A percentile compares a stretch with the other conserved stretches of the same genome.
These are phyloP conservation scores for Bolborhynchus lineola DNA, from an alignment of 2,113 vertebrate genomes.

Conservation along the genomic window DNA sequence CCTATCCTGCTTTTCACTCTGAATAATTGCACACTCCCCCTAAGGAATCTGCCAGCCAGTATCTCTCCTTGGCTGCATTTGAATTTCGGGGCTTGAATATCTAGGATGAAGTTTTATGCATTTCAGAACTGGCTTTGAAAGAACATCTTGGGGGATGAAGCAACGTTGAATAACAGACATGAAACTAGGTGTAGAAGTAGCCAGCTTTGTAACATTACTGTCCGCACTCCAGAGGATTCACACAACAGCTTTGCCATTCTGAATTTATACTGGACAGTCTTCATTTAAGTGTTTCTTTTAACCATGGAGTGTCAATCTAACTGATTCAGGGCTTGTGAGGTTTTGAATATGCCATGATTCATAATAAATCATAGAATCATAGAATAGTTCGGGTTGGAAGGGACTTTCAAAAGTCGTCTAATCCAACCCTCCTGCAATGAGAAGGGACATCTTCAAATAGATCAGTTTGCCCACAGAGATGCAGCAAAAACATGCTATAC, in stretches of 20 bases:
- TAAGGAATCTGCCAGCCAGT: not conserved
- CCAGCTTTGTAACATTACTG: not conserved
- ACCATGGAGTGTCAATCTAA: not conserved
- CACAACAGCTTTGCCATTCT: not conserved
- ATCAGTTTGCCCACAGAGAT: not conserved
- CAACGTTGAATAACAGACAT: not conserved
- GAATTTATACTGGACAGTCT: not conserved
- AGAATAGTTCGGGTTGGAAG: not conserved
- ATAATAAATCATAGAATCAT: not conserved
- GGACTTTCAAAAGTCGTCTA: not conserved
- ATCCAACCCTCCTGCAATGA: not conserved
- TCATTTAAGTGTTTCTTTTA: not conserved
- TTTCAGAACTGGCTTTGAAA: constrained; percentile 11
- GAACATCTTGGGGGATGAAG: not conserved
- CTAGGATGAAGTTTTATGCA: not conserved
- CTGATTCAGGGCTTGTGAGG: not conserved
- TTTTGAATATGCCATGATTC: not conserved
- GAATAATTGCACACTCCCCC: not conserved
- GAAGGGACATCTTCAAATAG: not conserved
- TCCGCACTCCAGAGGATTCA: not conserved
- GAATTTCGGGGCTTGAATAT: not conserved
- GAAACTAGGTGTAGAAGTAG: not conserved
- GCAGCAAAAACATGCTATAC: not conserved
- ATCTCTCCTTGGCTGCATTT: not conserved
- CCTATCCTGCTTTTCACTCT: not conserved